A percentile compares a stretch with the other conserved stretches of the same genome.
Conservation (phyloP, 2,888 invertebrate species). For the Fragum whitleyi region DNA sequence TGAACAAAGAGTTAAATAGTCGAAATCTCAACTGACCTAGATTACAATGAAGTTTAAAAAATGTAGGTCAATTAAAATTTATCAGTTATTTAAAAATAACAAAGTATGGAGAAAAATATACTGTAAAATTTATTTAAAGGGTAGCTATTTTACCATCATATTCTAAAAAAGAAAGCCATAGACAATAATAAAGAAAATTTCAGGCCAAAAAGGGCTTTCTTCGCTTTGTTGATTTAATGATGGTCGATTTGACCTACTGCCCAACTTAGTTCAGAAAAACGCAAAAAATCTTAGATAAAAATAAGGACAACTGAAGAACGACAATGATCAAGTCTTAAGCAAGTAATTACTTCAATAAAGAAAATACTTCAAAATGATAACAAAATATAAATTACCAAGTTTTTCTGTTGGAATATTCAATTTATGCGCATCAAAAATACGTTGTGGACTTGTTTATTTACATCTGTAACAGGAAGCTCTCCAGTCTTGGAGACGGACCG, state of each 20-base stretch:
- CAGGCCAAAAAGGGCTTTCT: not conserved
- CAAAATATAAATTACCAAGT: not conserved
- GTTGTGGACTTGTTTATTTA: slow-evolving; percentile 32
- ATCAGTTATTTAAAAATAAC: too few relatives aligned
- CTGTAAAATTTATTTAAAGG: too few relatives aligned
- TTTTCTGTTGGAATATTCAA: not conserved
- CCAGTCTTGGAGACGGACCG: slow-evolving; percentile 32
- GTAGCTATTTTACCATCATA: too few relatives aligned
- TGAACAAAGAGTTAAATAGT: not conserved
- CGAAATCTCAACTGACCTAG: not conserved
- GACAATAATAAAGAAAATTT: too few relatives aligned
- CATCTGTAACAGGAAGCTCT: slow-evolving; percentile 47
- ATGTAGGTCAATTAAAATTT: not conserved
- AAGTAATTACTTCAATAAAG: not conserved
- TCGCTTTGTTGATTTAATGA: not conserved
- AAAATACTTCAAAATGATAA: not conserved
- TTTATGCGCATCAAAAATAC: slow-evolving; percentile 7
- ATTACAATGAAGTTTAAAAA: not conserved
- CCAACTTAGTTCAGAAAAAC: not conserved
- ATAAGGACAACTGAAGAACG: not conserved
- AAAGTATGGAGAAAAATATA: too few relatives aligned
- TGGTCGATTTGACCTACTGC: not conserved
- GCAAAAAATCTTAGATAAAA: not conserved
- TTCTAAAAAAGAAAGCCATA: too few relatives aligned
- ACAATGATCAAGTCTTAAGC: not conserved